A percentile compares a stretch with the other conserved stretches of the same genome.
Conservation (phyloP, 2,113 vertebrate species). For the Melanotaenia duboulayi region DNA sequence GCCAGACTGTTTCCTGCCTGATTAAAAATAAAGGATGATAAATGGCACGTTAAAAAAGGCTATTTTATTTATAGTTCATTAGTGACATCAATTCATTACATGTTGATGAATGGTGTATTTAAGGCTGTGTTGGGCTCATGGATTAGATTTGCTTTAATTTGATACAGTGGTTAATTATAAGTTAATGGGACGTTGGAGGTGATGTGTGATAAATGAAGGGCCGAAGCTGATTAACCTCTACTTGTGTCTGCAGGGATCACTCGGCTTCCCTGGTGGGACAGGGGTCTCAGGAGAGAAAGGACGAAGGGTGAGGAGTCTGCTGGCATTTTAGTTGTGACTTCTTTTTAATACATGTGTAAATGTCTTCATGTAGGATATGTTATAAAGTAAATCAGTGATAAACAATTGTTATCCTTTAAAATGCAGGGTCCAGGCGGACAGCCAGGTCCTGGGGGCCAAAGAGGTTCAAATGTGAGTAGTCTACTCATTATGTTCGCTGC, state of each 20-base stretch:
- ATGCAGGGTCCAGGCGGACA: conserved; percentile 89
- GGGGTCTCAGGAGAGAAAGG: conserved; percentile 91
- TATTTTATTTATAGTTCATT: conserved; percentile 82
- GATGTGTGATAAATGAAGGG: conserved; percentile 71
- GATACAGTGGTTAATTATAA: conserved; percentile 80
- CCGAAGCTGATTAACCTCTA: conserved; percentile 76
- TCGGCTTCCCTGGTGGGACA: conserved; percentile 85
- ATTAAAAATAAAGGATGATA: conserved; percentile 76
- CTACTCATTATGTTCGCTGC: background rate
- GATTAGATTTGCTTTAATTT: conserved; percentile 80
- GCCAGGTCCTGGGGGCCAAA: conserved; percentile 85
- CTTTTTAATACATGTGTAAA: conserved; percentile 1
- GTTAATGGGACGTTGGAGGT: conserved; percentile 74
- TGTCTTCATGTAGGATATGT: background rate
- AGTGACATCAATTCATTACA: conserved; percentile 77
- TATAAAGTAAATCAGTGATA: background rate
- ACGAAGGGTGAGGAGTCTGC: conserved; percentile 86
- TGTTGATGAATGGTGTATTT: conserved; percentile 77
- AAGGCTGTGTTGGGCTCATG: conserved; percentile 70
- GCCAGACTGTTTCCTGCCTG: conserved; percentile 59
- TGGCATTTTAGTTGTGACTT: conserved; percentile 17
- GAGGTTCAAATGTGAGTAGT: conserved; percentile 87
- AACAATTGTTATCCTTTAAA: conserved; percentile 43
- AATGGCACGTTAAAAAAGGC: conserved; percentile 70
- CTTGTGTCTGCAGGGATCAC: conserved; percentile 85